Evolutionary conservation across 2,113 vertebrate species (phyloP).

Genomic region (Trogon melanurus): DNA sequence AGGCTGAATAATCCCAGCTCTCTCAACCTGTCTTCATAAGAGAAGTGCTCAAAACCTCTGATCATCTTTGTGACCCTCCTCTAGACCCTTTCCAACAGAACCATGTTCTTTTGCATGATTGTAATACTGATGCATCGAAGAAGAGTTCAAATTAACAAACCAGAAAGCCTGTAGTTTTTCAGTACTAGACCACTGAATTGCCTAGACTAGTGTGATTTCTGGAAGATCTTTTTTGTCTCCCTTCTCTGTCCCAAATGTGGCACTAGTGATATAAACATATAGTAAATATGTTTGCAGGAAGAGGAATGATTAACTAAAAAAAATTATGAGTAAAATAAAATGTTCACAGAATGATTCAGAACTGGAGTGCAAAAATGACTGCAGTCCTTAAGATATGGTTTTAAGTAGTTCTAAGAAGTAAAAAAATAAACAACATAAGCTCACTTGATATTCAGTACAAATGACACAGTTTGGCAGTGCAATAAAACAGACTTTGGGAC

Average conservation of each 20-base stretch:
- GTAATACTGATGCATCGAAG: background rate
- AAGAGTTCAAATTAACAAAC: background rate
- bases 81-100: too few species aligned
- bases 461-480: background rate
- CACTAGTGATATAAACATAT: background rate
- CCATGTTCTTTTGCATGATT: background rate
- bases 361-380: background rate
- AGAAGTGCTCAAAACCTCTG: too few species aligned
- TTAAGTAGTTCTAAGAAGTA: background rate
- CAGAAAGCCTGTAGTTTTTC: background rate
- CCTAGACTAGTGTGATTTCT: background rate
- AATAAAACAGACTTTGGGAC: background rate
- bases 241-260: background rate
- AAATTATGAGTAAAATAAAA: background rate
- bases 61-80: too few species aligned
- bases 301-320: background rate
- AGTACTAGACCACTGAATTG: background rate
- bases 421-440: background rate
- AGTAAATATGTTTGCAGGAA: background rate
- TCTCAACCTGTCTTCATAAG: too few species aligned
- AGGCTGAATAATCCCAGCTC: too few species aligned
- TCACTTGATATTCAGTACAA: background rate
- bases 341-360: background rate
- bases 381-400: accelerated
- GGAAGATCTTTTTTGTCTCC: background rate